Conservation (phyloP, 2,888 invertebrate species). For the Nomada hirtipes region DNA sequence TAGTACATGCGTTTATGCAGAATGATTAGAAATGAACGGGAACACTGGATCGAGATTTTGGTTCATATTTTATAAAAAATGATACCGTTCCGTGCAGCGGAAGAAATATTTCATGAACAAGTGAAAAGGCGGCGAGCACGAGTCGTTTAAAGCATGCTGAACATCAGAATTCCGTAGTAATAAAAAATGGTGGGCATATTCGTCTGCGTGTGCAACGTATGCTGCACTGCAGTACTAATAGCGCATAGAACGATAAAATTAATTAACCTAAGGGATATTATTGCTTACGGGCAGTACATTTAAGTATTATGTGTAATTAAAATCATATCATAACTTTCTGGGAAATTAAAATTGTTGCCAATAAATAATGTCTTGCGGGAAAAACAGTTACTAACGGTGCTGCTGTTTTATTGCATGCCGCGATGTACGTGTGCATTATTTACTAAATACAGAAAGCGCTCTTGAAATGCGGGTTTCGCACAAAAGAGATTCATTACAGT, state of each 20-base stretch:
- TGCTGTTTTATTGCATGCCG: not conserved
- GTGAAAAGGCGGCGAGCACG: not conserved
- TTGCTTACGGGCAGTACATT: not conserved
- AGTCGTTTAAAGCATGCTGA: constrained; percentile 43
- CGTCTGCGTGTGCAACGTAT: constrained; percentile 2
- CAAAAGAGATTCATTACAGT: not conserved
- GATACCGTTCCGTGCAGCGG: not conserved
- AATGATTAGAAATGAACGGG: not conserved
- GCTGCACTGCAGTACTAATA: not conserved
- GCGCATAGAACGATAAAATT: not conserved
- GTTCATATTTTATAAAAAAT: not conserved
- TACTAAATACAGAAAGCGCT: not conserved
- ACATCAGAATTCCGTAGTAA: constrained; percentile 7
- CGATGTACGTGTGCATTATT: not conserved
- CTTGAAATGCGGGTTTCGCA: not conserved
- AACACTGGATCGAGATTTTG: not conserved
- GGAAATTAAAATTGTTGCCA: not conserved
- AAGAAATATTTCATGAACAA: not conserved
- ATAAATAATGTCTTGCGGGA: not conserved
- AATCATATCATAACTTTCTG: too few species aligned
- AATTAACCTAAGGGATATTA: not conserved
- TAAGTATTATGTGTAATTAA: too few species aligned
- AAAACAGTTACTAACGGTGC: constrained; percentile 23
- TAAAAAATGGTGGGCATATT: constrained; percentile 9
- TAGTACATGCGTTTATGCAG: not conserved